Evolutionary conservation across 2,888 invertebrate species (phyloP), one percentile per base, ranked within the genome.

Genomic region (Plemyria rubiginata): DNA sequence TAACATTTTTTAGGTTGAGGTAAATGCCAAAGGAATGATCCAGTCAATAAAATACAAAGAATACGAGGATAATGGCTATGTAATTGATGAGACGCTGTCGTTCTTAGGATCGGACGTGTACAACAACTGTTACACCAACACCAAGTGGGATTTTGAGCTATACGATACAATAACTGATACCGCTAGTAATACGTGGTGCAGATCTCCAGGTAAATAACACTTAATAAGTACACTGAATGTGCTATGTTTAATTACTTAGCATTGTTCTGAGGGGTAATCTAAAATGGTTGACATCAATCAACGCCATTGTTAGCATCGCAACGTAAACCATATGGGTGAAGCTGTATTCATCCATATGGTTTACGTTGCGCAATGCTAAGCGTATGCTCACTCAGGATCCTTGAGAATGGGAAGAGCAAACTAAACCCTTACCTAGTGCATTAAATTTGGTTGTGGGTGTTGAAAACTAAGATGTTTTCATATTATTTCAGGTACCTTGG

Each of bases 11-110:
- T 13, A 62, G 62, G 52, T 53, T 8, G 15, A 57, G 0, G 78
- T 84, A 0, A 82, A 92, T 67, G 86, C 86, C 32, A 71, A 80
- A 7, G 94, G 94, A 12, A 80, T 79, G 13, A 91, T 94, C 32
- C 90, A 93, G 49, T 86, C 88, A 45, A 68, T 95, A 15, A 86
- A 93, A 48, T 81, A 87, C n/a, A 78, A 78, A 0, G 67, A 92
- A 4, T 92, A 88, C 65, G 83, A 86, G 71, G 94, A 94, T 65
- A 81, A 86, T 69, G 94, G 94, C 0, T 82, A 78, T 53, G 66
- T 72, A n/a, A 43, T 76, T 2, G 86, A 79, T 13, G 82, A 82
- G 38, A 56, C 72, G 4, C 66, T 81, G 1, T 64, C 72, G 1
- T 3, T 66, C 0, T 50, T 75, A 0, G 74, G 75, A 6, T 7